Evolutionary conservation across 2,888 invertebrate genomes (phyloP).

Genomic region (Tachina lurida): DNA sequence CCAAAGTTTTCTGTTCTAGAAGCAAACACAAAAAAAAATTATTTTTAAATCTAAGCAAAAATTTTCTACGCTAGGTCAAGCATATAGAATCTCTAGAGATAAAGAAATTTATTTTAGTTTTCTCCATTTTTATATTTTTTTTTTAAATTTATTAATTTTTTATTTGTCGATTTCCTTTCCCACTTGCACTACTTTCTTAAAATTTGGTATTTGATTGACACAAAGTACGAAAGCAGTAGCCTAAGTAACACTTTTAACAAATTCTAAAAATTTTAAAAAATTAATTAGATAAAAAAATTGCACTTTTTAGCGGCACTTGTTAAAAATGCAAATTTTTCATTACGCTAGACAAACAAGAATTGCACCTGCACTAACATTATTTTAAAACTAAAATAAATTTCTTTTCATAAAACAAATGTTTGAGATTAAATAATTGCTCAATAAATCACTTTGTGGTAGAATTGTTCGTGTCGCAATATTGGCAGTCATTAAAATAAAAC

Average conservation of each 20-base stretch:
- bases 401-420: neutral
- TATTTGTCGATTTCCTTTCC: neutral
- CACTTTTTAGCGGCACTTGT: conserved; percentile 81
- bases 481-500: too few species aligned
- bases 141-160: conserved; percentile 51
- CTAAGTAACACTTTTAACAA: conserved; percentile 47
- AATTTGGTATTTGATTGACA: conserved; percentile 47
- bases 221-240: conserved; percentile 69
- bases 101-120: conserved; percentile 43
- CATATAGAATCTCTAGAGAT: neutral
- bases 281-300: conserved; percentile 73
- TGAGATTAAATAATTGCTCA: neutral
- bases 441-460: too few species aligned
- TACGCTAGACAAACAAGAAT: neutral
- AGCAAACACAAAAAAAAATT: neutral
- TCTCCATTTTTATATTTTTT: neutral
- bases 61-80: neutral
- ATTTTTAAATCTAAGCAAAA: conserved; percentile 13
- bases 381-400: conserved; percentile 40
- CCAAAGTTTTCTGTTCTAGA: conserved; percentile 44
- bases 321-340: conserved; percentile 80
- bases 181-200: conserved; percentile 78
- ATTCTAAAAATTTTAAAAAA: conserved; percentile 30
- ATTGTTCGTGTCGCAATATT: too few species aligned
- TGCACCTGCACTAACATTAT: neutral